Evolutionary conservation across 1,140 invertebrate species (phyloP), one percentile per base, ranked within the genome.

Genomic region (Cardiocondyla obscurior): DNA sequence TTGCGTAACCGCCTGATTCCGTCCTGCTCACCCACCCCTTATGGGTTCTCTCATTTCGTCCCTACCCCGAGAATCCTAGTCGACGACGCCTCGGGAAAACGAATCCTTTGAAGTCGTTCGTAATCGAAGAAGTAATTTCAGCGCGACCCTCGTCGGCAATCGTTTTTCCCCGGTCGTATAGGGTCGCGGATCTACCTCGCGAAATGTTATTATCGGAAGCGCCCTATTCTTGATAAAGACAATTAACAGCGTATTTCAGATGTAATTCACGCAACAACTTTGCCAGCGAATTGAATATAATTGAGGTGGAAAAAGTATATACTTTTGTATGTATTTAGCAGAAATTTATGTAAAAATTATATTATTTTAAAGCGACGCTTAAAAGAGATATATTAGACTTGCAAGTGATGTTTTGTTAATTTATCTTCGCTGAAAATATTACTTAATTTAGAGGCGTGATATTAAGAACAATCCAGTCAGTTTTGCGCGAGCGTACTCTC

Each of bases 91-190:
- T 44, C 44, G 16, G 76, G 42, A 19, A 70, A 84, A 72, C 77
- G 55, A 83, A 70, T 85, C 83, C 88, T 89, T 89, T 89, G 87
- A 89, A 70, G 85, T 85, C 5, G 25, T 12, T 16, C 33, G 74
- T 84, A 84, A 90, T 85, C 86, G 85, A 81, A 82, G 67, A 85
- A 86, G 86, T 82, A 90, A 91, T 91, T 89, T 74, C 81, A 60
- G n/a, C 42, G 14, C 30, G 44, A 76, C 36, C 55, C 81, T 73
- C 67, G 64, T 62, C 53, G 33, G 58, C 25, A 51, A 62, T 84
- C 84, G 57, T 58, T 77, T 82, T 82, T 55, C 19, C 36, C 22
- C 25, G 22, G 28, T 8, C 49, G 16, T 39, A 14, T 10, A 36
- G 58, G 14, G 25, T 58, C 30, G 73, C n/a, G 25, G 16, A 22